These are phyloP conservation scores for Panorpa germanica DNA, from an alignment of 2,888 invertebrate species.

Conservation along the genomic window DNA sequence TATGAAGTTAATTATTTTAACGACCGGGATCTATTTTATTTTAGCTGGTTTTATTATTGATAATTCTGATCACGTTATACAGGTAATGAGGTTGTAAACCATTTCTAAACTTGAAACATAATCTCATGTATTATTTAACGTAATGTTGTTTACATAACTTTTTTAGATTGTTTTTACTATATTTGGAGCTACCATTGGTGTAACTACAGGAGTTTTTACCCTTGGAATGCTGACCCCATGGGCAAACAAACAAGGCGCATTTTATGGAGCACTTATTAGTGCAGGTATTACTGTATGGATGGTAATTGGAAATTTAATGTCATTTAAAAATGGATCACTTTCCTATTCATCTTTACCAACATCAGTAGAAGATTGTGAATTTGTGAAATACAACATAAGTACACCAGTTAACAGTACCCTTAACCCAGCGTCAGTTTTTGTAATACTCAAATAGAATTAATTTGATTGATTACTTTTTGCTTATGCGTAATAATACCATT, in stretches of 20 bases:
- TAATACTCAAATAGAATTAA: too few species aligned
- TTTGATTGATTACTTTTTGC: too few species aligned
- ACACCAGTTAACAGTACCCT: too few species aligned
- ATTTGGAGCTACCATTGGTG: constrained; percentile 32
- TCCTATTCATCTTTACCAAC: constrained; percentile 18
- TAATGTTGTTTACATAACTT: constrained; percentile 28
- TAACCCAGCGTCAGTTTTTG: too few species aligned
- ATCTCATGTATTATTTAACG: too few species aligned
- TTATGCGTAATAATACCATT: too few species aligned
- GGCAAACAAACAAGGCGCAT: too few species aligned
- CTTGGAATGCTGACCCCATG: constrained; percentile 47
- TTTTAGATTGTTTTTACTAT: constrained; percentile 27
- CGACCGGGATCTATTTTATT: constrained; percentile 37
- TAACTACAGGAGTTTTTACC: constrained; percentile 42
- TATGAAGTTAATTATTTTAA: constrained; percentile 25
- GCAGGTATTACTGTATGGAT: constrained; percentile 19
- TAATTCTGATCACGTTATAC: too few species aligned
- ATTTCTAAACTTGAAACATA: too few species aligned
- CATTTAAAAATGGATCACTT: constrained; percentile 16
- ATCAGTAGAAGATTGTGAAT: constrained; percentile 17
- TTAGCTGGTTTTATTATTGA: constrained; percentile 26
- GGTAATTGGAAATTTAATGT: constrained; percentile 18
- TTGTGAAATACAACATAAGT: too few species aligned
- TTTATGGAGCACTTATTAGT: constrained; percentile 18
- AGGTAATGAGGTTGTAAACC: too few species aligned